Evolutionary conservation across 2,888 invertebrate genomes (phyloP), one percentile per base, ranked within the genome.

Genomic region (Melanostoma mellinum): DNA sequence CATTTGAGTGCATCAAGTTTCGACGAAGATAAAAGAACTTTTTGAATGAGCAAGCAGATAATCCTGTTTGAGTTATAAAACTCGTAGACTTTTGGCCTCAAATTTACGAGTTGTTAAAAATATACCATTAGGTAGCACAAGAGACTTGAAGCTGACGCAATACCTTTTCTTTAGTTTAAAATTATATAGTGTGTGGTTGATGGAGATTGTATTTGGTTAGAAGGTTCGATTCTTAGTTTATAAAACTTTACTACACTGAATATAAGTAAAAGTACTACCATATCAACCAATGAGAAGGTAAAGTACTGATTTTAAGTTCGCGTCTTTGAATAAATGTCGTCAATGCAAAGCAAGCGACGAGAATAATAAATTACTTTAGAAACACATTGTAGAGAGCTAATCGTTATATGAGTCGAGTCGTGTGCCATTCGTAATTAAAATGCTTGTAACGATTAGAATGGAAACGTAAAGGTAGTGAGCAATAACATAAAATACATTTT

Each of bases 401-500:
- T 63, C 33, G 72, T 77, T 50, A 53, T 46, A 58, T 60, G 30
- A 60, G 30, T 40, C 46, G 32, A 33, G 53, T 67, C 67, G 78
- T 67, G 67, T 53, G 65, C 72, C 63, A 40, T 3, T 30, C n/a
- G 40, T 46, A 67, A 78, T 78, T 67, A 50, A 73, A 67, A 78
- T 78, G 73, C 67, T 67, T 67, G 52, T 52, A n/a, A 42, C 6
- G 42, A 42, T 9, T n/a, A 8, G n/a, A 42, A 9, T 42, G 42
- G 9, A 42, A 8, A 9, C 8, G 8, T 3, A 5, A 3, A 42
- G 3, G 42, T 42, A 42, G 42, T 8, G 6, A 0, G n/a, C 42
- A 42, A 4, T 42, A 20, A 20, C 20, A 20, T 20, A 20, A 20
- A 20, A 20, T 1, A 20, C 0, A 20, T 1, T 1, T 20, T 20